Percentiles rank a stretch among this genome's conserved stretches.
These are phyloP conservation scores for Sebastes cheni DNA, from an alignment of 2,797 vertebrate genomes.

Conservation along the genomic window DNA sequence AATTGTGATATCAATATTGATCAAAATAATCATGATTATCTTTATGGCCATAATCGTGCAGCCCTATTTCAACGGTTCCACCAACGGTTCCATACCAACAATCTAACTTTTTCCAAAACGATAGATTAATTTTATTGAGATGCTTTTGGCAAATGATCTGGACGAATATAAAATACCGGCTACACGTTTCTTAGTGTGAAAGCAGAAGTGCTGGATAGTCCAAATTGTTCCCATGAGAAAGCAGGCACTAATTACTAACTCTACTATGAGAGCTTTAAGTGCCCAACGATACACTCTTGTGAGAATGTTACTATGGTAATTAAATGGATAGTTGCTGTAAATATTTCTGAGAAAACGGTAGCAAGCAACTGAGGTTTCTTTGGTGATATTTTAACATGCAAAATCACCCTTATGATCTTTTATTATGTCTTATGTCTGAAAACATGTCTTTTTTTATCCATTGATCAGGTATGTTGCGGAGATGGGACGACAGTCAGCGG, in stretches of 20 bases:
- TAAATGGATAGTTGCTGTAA: background rate
- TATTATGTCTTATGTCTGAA: background rate
- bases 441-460: background rate
- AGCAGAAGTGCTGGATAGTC: background rate
- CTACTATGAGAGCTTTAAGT: background rate
- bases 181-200: background rate
- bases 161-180: background rate
- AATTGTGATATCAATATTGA: too few species aligned
- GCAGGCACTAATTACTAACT: background rate
- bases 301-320: too few species aligned
- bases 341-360: background rate
- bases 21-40: too few species aligned
- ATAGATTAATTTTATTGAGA: too few species aligned
- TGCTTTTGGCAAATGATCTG: background rate
- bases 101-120: too few species aligned
- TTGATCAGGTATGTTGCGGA: slow-evolving; percentile 91
- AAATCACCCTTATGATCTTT: background rate
- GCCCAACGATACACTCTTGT: background rate
- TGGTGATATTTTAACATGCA: background rate
- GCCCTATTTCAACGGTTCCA: too few species aligned
- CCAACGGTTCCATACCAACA: too few species aligned
- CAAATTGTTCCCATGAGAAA: background rate
- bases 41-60: too few species aligned
- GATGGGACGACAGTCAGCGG: slow-evolving; percentile 97
- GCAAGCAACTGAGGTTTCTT: background rate